Evolutionary conservation across 2,888 invertebrate genomes (phyloP).

Genomic region (Dasysyrphus albostriatus): DNA sequence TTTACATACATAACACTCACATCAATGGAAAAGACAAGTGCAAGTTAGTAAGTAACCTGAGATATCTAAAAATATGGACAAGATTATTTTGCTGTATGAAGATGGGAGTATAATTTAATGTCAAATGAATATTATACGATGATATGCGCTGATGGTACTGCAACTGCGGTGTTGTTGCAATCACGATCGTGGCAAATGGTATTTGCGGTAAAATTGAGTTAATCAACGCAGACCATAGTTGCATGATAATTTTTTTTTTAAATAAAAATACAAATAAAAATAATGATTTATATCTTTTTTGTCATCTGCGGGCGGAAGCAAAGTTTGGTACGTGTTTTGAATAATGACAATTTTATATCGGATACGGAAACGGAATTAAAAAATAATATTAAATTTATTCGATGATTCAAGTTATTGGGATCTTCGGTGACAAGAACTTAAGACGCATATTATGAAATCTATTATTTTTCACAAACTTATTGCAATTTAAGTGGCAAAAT

Average conservation of each 20-base stretch:
- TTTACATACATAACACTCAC: slow-evolving; percentile 41
- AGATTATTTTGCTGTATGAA: slow-evolving; percentile 14
- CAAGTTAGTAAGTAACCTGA: background rate
- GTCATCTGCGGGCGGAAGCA: slow-evolving; percentile 57
- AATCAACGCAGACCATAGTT: slow-evolving; percentile 4
- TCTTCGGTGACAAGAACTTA: no score
- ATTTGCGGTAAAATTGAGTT: slow-evolving; percentile 15
- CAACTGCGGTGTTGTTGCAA: slow-evolving; percentile 5
- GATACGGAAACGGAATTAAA: slow-evolving; percentile 47
- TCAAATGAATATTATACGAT: slow-evolving; percentile 2
- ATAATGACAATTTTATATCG: slow-evolving; percentile 41
- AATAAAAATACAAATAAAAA: background rate
- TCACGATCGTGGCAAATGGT: slow-evolving; percentile 25
- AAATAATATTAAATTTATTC: background rate
- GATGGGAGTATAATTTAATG: background rate
- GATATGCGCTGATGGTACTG: no score
- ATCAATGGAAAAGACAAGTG: slow-evolving; percentile 10
- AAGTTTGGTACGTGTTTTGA: slow-evolving; percentile 44
- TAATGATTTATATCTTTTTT: slow-evolving; percentile 17
- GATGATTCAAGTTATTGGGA: background rate
- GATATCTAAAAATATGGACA: background rate
- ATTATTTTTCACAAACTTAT: no score
- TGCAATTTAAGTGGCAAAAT: no score
- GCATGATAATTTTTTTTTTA: slow-evolving; percentile 10
- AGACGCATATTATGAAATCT: no score